These are phyloP conservation scores for Drosophila navojoa DNA, from an alignment of 1,140 invertebrate genomes.

Conservation along the genomic window DNA sequence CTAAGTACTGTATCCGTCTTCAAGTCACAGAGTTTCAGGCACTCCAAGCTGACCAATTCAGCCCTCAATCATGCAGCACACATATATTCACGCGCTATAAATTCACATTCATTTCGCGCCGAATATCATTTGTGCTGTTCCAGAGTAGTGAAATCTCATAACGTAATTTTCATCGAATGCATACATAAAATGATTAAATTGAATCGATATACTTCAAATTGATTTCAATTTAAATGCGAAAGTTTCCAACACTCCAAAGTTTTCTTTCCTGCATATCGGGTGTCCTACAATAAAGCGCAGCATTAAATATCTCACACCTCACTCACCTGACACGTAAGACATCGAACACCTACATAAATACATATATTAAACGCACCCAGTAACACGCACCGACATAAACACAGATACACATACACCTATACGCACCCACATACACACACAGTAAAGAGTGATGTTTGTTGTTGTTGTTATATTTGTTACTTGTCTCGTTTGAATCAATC, in stretches of 20 bases:
- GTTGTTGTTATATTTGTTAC: constrained; percentile 66
- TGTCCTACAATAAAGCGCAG: constrained; percentile 56
- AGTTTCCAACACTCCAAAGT: constrained; percentile 15
- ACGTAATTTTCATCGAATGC: constrained; percentile 83
- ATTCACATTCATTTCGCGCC: constrained; percentile 7
- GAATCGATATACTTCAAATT: constrained; percentile 41
- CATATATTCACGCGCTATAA: constrained; percentile 56
- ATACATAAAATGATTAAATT: constrained; percentile 43
- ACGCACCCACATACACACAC: constrained; percentile 4
- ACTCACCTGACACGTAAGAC: constrained; percentile 27
- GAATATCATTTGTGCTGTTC: constrained; percentile 78
- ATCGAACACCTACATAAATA: constrained; percentile 18
- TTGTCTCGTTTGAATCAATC: constrained; percentile 55
- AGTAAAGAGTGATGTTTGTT: constrained; percentile 62
- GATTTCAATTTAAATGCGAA: constrained; percentile 33
- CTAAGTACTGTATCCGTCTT: constrained; percentile 23
- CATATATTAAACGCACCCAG: constrained; percentile 36
- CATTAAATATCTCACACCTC: constrained; percentile 37
- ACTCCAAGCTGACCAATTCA: constrained; percentile 13
- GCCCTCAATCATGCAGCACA: constrained; percentile 58
- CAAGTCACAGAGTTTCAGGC: constrained; percentile 37
- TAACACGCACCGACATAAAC: constrained; percentile 16
- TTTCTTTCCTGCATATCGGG: constrained; percentile 51
- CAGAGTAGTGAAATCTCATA: constrained; percentile 83
- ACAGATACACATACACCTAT: constrained; percentile 27